Evolutionary conservation across 2,888 invertebrate genomes (phyloP).

Genomic region (Liposcelis brunnea): DNA sequence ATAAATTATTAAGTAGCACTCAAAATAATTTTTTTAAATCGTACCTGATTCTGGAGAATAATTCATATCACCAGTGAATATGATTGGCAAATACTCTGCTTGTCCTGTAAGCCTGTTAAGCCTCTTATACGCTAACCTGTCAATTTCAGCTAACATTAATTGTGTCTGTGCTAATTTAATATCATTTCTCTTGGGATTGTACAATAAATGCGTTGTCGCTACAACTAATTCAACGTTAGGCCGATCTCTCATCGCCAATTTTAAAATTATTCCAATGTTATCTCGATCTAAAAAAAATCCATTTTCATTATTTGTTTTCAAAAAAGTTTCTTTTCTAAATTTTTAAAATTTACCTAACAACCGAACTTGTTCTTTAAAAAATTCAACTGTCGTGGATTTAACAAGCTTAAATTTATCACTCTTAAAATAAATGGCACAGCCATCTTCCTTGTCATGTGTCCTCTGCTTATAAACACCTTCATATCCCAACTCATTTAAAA

Average conservation of each 20-base stretch:
- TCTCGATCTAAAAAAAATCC: slow-evolving; percentile 46
- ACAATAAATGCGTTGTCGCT: slow-evolving; percentile 87
- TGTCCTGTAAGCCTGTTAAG: slow-evolving; percentile 15
- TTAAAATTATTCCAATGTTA: slow-evolving; percentile 71
- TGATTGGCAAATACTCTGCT: slow-evolving; percentile 49
- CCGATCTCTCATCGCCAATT: slow-evolving; percentile 39
- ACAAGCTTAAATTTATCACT: slow-evolving; percentile 44
- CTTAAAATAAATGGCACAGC: slow-evolving; percentile 78
- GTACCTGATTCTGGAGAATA: slow-evolving; percentile 45
- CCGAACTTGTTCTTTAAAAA: slow-evolving; percentile 26
- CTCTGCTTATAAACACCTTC: slow-evolving; percentile 63
- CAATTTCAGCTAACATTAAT: slow-evolving; percentile 67
- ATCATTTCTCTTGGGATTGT: slow-evolving; percentile 78
- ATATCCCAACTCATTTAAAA: slow-evolving; percentile 38
- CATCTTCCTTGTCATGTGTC: slow-evolving; percentile 65
- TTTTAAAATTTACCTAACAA: slow-evolving; percentile 11
- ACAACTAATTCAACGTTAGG: slow-evolving; percentile 45
- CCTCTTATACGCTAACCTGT: slow-evolving; percentile 45
- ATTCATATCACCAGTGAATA: slow-evolving; percentile 90
- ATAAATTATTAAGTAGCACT: too few relatives aligned
- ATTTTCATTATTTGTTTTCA: neutral
- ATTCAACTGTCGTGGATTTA: slow-evolving; percentile 52
- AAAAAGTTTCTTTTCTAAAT: neutral
- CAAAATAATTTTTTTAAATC: slow-evolving; percentile 18
- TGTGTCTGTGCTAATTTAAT: slow-evolving; percentile 78